Evolutionary conservation across 2,113 vertebrate species (phyloP), one percentile per base, ranked within the genome.

Genomic region (Labrus mixtus): DNA sequence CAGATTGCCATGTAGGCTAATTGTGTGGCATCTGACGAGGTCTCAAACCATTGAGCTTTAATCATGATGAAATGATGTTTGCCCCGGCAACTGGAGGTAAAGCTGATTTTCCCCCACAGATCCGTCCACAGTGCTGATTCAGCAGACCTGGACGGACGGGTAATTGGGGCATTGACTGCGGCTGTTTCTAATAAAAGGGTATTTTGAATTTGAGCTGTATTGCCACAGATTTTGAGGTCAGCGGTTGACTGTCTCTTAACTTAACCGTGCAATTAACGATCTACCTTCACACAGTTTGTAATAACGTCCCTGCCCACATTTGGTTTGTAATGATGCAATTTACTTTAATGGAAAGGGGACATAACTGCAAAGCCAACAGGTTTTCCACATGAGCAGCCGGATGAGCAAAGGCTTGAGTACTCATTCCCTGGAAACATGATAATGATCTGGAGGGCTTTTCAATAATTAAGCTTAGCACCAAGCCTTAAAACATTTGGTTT

Each of bases 21-120:
- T 90, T 85, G 89, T 83, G 75, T 83, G 81, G 80, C 85, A 88
- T 89, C 87, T 88, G 87, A 93, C 77, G 80, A 60, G 71, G 86
- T 91, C 82, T 85, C 68, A 77, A 80, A 58, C 82, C 81, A 76
- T 41, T 82, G 85, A 79, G 78, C 88, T 88, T 87, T 91, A 92
- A 91, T 86, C 63, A 82, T 74, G 81, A 90, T 87, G 73, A 90
- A 87, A 89, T 73, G 63, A 91, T 84, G 73, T 89, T 87, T 66
- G 77, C 81, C n/a, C 55, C 61, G 68, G 67, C 64, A 60, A 60
- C 71, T 61, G 0, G 29, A 76, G 76, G 55, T 58, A 23, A 79
- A 63, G 63, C 68, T 36, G 66, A 65, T 68, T 74, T 51, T 71
- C 55, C 73, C 76, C 55, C 58, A 56, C 56, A 57, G 79, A 68